Percentiles rank a stretch among this genome's conserved stretches.
Conservation (phyloP, 1,140 invertebrate genomes). For the Gonioctena quinquepunctata region DNA sequence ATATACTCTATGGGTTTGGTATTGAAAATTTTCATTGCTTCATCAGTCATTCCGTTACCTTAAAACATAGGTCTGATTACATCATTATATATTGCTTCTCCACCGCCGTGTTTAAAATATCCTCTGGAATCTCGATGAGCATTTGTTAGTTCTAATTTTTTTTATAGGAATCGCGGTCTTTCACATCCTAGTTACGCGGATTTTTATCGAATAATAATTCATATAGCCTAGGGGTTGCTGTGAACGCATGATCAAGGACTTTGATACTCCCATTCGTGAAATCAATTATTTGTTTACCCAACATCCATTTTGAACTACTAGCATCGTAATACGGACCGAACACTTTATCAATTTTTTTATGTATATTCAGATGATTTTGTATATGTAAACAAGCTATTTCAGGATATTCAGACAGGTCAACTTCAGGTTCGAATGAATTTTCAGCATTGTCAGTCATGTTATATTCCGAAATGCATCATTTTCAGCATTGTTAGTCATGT, state of each 20-base stretch:
- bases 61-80: constrained; percentile 31
- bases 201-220: constrained; percentile 37
- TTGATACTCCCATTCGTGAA: constrained; percentile 13
- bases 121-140: constrained; percentile 29
- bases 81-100: constrained; percentile 22
- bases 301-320: constrained; percentile 5
- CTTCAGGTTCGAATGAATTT: background rate
- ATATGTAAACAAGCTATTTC: background rate
- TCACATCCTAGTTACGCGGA: constrained; percentile 21
- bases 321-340: constrained; percentile 15
- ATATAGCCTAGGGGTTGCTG: constrained; percentile 30
- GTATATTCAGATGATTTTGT: background rate
- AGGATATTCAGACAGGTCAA: constrained; percentile 10
- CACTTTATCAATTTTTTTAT: background rate
- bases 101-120: constrained; percentile 30
- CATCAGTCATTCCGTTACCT: background rate
- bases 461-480: background rate
- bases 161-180: constrained; percentile 37
- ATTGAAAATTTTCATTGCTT: constrained; percentile 3
- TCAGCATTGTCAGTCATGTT: background rate
- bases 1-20: constrained; percentile 41
- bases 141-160: constrained; percentile 35
- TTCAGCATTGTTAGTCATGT: background rate
- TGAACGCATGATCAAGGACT: background rate
- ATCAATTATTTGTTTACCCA: background rate